These are phyloP conservation scores for Aphelocoma coerulescens DNA, from an alignment of 2,113 vertebrate species.

Conservation along the genomic window DNA sequence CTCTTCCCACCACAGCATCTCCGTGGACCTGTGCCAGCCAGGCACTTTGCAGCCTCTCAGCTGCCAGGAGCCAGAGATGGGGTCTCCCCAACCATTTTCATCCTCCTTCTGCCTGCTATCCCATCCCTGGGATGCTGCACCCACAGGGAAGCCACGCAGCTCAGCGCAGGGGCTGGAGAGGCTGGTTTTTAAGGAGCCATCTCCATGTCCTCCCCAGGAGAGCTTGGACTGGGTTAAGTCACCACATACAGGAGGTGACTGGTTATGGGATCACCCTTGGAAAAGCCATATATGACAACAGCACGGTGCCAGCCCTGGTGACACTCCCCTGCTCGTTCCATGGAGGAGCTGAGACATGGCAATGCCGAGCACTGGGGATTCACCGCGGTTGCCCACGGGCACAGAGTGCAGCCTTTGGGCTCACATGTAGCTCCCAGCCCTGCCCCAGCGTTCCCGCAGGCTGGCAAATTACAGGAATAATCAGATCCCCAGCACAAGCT, in stretches of 20 bases:
- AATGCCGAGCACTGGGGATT: accelerated
- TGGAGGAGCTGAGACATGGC: accelerated
- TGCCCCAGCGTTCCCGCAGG: background rate
- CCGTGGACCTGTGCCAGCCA: background rate
- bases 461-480: background rate
- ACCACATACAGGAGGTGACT: accelerated
- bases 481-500: background rate
- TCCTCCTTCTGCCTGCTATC: background rate
- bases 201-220: background rate
- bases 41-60: background rate
- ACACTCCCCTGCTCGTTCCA: background rate
- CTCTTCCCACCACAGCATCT: background rate
- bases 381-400: accelerated
- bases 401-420: accelerated
- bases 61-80: background rate
- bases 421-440: background rate
- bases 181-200: background rate
- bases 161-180: background rate
- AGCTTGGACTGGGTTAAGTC: accelerated
- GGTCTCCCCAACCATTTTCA: background rate
- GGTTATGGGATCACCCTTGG: background rate
- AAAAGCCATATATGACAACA: background rate
- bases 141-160: background rate
- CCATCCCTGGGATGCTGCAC: background rate
- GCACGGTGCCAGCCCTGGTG: accelerated